These are phyloP conservation scores for Pemphredon lugubris DNA, from an alignment of 2,888 invertebrate genomes.

Conservation along the genomic window DNA sequence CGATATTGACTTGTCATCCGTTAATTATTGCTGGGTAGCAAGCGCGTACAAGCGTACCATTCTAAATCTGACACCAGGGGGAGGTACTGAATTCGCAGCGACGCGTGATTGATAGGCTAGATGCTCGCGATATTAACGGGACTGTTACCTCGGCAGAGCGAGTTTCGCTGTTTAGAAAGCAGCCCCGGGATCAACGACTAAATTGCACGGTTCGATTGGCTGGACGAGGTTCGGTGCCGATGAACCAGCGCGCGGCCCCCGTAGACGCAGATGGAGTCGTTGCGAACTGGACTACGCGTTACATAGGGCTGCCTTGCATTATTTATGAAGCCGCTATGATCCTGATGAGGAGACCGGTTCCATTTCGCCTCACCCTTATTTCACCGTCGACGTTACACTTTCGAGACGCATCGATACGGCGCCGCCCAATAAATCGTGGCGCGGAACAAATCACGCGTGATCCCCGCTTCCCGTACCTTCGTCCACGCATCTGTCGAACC, in stretches of 20 bases:
- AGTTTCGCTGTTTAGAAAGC: constrained; percentile 23
- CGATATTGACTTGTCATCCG: constrained; percentile 22
- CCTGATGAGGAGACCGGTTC: constrained; percentile 71
- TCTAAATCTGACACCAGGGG: constrained; percentile 24
- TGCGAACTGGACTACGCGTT: constrained; percentile 31
- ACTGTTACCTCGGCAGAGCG: constrained; percentile 18
- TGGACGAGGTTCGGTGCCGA: constrained; percentile 19
- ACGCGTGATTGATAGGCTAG: constrained; percentile 48
- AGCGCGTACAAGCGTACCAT: constrained; percentile 1
- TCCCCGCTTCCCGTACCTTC: constrained; percentile 55
- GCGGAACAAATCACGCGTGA: constrained; percentile 70
- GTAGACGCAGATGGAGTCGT: constrained; percentile 52
- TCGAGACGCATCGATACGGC: constrained; percentile 16
- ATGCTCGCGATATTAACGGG: constrained; percentile 5
- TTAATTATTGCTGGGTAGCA: constrained; percentile 44
- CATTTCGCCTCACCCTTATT: constrained; percentile 47
- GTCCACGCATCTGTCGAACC: constrained; percentile 67
- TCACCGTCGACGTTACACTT: constrained; percentile 47
- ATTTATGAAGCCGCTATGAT: constrained; percentile 76
- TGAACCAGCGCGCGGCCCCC: constrained; percentile 2
- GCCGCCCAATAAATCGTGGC: constrained; percentile 11
- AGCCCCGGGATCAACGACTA: constrained; percentile 8
- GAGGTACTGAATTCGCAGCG: constrained; percentile 19
- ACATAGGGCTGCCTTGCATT: constrained; percentile 74
- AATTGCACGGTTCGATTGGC: constrained; percentile 22